Conservation (phyloP, 2,797 vertebrate species). For the Tokudaia tokunoshimensis region DNA sequence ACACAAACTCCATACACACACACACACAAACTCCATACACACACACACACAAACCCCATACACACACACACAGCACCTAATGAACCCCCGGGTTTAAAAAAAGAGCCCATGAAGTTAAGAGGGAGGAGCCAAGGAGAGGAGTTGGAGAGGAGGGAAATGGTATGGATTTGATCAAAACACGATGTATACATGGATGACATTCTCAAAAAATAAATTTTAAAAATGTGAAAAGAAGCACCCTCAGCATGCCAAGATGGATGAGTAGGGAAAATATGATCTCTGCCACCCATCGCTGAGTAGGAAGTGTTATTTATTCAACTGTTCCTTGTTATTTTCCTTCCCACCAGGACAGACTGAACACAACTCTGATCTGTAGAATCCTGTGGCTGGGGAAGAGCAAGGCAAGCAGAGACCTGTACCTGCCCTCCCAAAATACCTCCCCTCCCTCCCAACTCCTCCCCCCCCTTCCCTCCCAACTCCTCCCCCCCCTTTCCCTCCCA, state of each 20-base stretch:
- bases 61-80: neutral
- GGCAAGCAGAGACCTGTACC: neutral
- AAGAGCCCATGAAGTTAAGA: neutral
- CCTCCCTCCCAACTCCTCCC: no score
- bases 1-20: neutral
- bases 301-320: conserved; percentile 20
- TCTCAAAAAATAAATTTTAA: neutral
- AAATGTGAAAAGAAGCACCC: neutral
- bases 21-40: neutral
- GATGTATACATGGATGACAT: neutral
- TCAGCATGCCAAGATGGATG: neutral
- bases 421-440: neutral
- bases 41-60: neutral
- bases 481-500: no score
- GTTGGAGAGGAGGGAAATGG: neutral
- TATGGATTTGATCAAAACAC: neutral
- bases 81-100: neutral
- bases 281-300: neutral
- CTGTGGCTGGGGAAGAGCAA: neutral
- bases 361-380: neutral
- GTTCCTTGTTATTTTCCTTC: neutral
- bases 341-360: neutral
- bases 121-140: fast-evolving
- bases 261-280: neutral
- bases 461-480: neutral